Percentiles rank a stretch among this genome's conserved stretches.
Evolutionary conservation across 2,888 invertebrate species (phyloP).

Genomic region (Eueremaeus valkanovi): DNA sequence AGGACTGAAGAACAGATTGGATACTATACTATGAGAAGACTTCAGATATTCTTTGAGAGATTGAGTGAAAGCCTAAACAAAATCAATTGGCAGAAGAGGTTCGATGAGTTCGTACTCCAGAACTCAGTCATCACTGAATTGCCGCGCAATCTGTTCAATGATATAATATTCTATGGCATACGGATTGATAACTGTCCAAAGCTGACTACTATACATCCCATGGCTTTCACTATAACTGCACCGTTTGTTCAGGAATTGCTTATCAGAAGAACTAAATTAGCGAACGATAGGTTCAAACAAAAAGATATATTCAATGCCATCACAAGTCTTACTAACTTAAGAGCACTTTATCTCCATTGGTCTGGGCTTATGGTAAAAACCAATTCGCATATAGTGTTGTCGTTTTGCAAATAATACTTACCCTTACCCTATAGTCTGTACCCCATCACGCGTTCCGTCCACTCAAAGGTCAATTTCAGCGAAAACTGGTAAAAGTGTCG

Average conservation of each 20-base stretch:
- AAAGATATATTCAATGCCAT: conserved; percentile 39
- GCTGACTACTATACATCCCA: conserved; percentile 37
- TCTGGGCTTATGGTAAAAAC: conserved; percentile 38
- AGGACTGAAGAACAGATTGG: conserved; percentile 38
- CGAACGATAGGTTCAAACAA: conserved; percentile 39
- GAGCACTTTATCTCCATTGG: conserved; percentile 38
- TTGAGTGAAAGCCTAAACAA: conserved; percentile 36
- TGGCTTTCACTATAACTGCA: conserved; percentile 38
- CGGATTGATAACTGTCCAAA: conserved; percentile 40
- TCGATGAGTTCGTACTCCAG: conserved; percentile 40
- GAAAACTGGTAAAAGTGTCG: conserved; percentile 40
- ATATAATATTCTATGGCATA: conserved; percentile 39
- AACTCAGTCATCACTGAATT: conserved; percentile 37
- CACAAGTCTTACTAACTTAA: conserved; percentile 35
- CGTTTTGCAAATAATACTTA: not conserved
- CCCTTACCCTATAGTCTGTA: conserved; percentile 24
- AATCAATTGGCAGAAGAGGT: conserved; percentile 40
- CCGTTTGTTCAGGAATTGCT: conserved; percentile 39
- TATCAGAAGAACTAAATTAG: conserved; percentile 34
- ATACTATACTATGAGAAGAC: conserved; percentile 31
- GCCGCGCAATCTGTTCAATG: conserved; percentile 38
- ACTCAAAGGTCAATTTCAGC: conserved; percentile 37
- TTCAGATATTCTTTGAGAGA: conserved; percentile 39
- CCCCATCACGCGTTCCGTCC: conserved; percentile 40
- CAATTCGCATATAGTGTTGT: too few relatives aligned